Percentiles rank a stretch among this genome's conserved stretches.
Evolutionary conservation across 2,113 vertebrate species (phyloP).

Genomic region (Addax nasomaculatus): DNA sequence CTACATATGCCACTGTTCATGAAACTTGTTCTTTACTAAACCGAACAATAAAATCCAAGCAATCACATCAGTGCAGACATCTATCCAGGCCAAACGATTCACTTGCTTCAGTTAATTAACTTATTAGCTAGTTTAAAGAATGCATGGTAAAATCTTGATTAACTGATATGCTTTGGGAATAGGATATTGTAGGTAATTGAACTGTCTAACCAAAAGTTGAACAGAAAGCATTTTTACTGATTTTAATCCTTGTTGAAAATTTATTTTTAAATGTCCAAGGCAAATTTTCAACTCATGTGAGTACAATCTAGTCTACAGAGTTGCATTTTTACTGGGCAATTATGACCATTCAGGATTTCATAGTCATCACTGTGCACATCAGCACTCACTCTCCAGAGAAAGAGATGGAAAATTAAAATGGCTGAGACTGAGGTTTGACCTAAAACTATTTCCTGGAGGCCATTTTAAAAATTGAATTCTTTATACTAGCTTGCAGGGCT

Average conservation of each 20-base stretch:
- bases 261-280: slow-evolving; percentile 3
- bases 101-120: slow-evolving; percentile 50
- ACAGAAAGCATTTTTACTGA: background rate
- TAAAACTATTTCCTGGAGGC: background rate
- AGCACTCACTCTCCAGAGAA: background rate
- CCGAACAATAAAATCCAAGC: slow-evolving; percentile 1
- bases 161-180: background rate
- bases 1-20: background rate
- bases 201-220: background rate
- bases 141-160: slow-evolving; percentile 1
- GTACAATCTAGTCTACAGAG: background rate
- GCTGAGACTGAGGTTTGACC: background rate
- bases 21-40: slow-evolving; percentile 18
- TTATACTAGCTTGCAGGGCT: background rate
- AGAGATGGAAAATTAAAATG: background rate
- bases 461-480: background rate
- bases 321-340: background rate
- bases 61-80: slow-evolving; percentile 28
- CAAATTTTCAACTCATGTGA: background rate
- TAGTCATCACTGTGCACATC: background rate
- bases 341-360: background rate
- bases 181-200: slow-evolving; percentile 1
- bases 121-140: slow-evolving; percentile 24
- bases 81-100: slow-evolving; percentile 39
- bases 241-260: background rate